These are phyloP conservation scores for Magallana ariakensis DNA, from an alignment of 1,140 invertebrate species.

Conservation along the genomic window DNA sequence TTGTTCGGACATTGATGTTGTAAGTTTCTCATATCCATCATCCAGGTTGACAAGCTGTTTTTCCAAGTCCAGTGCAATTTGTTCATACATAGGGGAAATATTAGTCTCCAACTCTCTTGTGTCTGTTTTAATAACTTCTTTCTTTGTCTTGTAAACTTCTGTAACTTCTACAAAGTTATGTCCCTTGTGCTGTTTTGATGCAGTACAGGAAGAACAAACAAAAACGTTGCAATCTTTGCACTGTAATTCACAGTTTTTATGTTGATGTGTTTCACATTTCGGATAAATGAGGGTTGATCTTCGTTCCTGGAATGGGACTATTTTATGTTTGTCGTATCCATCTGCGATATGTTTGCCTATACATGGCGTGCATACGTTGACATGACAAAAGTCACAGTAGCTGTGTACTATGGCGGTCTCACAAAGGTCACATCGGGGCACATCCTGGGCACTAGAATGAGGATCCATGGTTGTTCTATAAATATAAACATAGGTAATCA, in stretches of 20 bases:
- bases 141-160: neutral
- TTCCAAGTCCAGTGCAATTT: neutral
- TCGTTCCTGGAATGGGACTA: neutral
- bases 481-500: too few relatives aligned
- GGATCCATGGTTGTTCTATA: neutral
- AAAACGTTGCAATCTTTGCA: neutral
- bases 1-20: neutral
- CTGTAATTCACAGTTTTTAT: neutral
- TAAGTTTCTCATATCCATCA: neutral
- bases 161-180: neutral
- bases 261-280: neutral
- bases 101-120: neutral
- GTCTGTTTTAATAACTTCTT: neutral
- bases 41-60: neutral
- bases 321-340: slow-evolving; percentile 4
- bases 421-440: neutral
- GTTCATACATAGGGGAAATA: neutral
- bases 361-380: neutral
- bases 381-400: neutral
- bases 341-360: neutral
- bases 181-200: neutral
- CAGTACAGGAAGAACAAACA: neutral
- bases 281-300: neutral
- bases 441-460: neutral
- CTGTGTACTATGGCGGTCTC: neutral